A percentile compares a stretch with the other conserved stretches of the same genome.
Evolutionary conservation across 2,888 invertebrate genomes (phyloP).

Genomic region (Sminthurinus aureus): DNA sequence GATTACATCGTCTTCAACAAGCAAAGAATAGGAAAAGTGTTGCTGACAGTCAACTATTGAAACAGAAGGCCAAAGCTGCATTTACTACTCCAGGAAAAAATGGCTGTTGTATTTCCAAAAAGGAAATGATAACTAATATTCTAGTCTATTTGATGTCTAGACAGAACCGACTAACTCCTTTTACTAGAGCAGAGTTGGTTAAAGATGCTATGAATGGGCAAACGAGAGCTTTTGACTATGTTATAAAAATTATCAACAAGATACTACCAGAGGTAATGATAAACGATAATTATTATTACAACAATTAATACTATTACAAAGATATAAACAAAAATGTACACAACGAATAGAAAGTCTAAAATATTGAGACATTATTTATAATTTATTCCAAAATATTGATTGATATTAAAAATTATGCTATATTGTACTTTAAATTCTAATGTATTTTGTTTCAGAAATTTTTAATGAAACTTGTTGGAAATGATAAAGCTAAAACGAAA

Average conservation of each 20-base stretch:
- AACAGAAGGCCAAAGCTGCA: neutral
- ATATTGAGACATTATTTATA: too few relatives aligned
- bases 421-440: neutral
- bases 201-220: neutral
- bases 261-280: neutral
- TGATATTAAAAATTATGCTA: too few relatives aligned
- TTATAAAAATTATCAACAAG: neutral
- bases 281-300: neutral
- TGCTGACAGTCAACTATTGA: too few relatives aligned
- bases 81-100: neutral
- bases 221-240: neutral
- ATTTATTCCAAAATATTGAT: too few relatives aligned
- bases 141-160: neutral
- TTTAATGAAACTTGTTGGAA: neutral
- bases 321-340: too few relatives aligned
- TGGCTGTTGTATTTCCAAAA: neutral
- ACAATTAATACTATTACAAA: too few relatives aligned
- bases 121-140: neutral
- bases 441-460: neutral
- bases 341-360: too few relatives aligned
- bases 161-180: neutral
- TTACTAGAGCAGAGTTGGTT: neutral
- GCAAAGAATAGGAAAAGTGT: too few relatives aligned
- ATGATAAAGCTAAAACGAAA: neutral
- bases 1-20: too few relatives aligned